Base-by-base conservation (phyloP, 2,888 invertebrate species). In the Norana najaformis region DNA sequence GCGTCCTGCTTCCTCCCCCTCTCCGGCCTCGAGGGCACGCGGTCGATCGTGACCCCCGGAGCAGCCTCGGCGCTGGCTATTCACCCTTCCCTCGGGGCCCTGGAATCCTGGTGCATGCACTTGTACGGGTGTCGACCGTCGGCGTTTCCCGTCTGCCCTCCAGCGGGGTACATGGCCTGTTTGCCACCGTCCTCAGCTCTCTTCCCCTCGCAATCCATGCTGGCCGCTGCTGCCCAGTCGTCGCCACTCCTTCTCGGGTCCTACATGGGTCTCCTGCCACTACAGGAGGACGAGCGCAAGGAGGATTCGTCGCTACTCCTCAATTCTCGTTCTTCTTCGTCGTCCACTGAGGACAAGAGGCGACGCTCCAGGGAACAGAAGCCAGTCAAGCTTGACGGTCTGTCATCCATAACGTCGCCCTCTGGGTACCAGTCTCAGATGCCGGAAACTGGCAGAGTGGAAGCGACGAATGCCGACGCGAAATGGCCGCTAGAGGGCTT, bases 1-100 rank as follows among this genome's bases (percentile, higher is more conserved):
- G 38, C 41, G 35, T 23, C 92, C 90, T 39, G 89, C 91, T 16
- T 85, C 92, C n/a, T 91, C 92, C 23, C 36, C 47, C 36, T 82
- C 1, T 23, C 35, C 47, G 36, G 89, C 89, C 37, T 20, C 18
- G 83, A 13, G 90, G 93, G 36, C 92, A 92, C 20, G 92, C 53
- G 39, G 83, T 34, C 34, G 83, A 13, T 83, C 35, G 34, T 18
- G n/a, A 35, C 1, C 35, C 35, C 83, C 35, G 34, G 35, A 83
- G 83, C 83, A 4, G 34, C 83, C 83, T 36, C 83, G 34, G 83
- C 83, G 4, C 83, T 83, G 83, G 83, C 83, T 4, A 83, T 83
- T 14, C 83, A 36, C 34, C 83, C 83, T 34, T 36, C 83, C 83
- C 83, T 83, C 83, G 83, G 83, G 83, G 83, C 83, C 23, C 83